Evolutionary conservation across 2,113 vertebrate species (phyloP).

Genomic region (Paraplagusia blochii): DNA sequence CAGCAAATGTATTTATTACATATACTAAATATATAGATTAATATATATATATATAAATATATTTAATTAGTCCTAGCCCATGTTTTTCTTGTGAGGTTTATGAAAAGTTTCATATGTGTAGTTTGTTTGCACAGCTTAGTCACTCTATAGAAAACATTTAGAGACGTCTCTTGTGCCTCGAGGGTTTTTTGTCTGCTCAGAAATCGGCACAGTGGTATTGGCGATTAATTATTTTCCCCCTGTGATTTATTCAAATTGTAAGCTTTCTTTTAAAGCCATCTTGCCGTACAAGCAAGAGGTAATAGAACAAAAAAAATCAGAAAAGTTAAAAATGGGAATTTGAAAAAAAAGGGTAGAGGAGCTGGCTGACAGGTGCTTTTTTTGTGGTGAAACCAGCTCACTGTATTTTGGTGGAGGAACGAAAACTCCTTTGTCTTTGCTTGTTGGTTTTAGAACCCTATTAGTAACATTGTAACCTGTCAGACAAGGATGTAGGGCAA

Average conservation of each 20-base stretch:
- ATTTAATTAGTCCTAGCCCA: constrained; percentile 73
- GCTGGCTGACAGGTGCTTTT: not conserved
- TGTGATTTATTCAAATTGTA: constrained; percentile 45
- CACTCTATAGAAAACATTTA: constrained; percentile 55
- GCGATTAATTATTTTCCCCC: constrained; percentile 36
- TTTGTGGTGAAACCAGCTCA: not conserved
- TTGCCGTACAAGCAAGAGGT: constrained; percentile 7
- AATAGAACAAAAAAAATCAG: constrained; percentile 30
- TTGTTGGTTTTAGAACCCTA: not conserved
- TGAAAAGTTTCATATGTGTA: constrained; percentile 63
- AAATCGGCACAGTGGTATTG: constrained; percentile 52
- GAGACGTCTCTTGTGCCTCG: constrained; percentile 66
- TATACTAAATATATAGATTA: constrained; percentile 70
- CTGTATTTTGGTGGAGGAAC: too few species aligned
- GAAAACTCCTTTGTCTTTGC: too few species aligned
- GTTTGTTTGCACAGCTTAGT: constrained; percentile 74
- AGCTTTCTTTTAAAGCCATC: constrained; percentile 37
- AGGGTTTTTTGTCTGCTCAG: constrained; percentile 60
- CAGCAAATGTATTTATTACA: constrained; percentile 80
- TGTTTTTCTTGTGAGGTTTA: constrained; percentile 66
- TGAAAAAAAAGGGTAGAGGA: constrained; percentile 44
- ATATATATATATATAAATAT: constrained; percentile 60
- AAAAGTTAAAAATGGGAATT: constrained; percentile 40
- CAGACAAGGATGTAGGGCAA: not conserved
- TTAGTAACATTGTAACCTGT: constrained; percentile 2